Evolutionary conservation across 2,888 invertebrate species (phyloP).

Genomic region (Limnephilus lunatus): DNA sequence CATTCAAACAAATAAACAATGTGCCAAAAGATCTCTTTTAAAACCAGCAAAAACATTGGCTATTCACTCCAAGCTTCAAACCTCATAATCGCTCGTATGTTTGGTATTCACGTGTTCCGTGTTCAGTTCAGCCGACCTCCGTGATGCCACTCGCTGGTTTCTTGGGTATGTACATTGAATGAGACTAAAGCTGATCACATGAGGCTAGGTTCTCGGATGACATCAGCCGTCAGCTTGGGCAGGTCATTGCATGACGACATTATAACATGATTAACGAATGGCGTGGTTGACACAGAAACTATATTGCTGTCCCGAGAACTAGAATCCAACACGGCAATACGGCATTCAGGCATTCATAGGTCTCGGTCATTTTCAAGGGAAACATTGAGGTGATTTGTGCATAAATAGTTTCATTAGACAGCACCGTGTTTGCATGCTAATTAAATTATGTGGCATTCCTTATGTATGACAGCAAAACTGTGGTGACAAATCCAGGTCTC

Average conservation of each 20-base stretch:
- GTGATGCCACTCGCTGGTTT: background rate
- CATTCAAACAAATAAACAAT: background rate
- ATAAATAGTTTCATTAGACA: background rate
- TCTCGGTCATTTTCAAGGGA: background rate
- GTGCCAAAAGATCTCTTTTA: background rate
- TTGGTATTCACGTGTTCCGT: background rate
- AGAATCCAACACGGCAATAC: background rate
- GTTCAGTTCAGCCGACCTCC: background rate
- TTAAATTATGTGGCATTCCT: background rate
- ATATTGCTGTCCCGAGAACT: background rate
- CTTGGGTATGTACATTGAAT: background rate
- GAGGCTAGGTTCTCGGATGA: background rate
- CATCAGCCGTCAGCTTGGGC: background rate
- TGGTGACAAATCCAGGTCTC: background rate
- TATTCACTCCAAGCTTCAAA: background rate
- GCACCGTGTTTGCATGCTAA: background rate
- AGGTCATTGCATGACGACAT: constrained; percentile 2
- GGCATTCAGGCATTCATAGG: background rate
- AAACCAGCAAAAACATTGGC: background rate
- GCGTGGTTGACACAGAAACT: constrained; percentile 2
- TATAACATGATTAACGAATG: background rate
- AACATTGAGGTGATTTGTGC: background rate
- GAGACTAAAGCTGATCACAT: background rate
- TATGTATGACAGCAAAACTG: background rate
- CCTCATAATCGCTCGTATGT: background rate